Evolutionary conservation across 2,888 invertebrate genomes (phyloP).

Genomic region (Agriopis leucophaearia): DNA sequence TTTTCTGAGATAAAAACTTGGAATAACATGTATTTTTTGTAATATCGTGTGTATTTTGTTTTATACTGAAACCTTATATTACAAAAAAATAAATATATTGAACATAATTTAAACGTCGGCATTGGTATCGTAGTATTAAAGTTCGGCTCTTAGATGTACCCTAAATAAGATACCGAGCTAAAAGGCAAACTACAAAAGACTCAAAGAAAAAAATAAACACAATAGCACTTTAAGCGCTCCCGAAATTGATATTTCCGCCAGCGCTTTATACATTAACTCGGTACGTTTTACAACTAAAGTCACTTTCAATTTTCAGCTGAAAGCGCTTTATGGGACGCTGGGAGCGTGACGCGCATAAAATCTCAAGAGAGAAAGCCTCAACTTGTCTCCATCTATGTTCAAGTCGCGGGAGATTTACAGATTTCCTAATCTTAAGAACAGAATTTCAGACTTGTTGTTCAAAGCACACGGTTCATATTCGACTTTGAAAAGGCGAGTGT

Average conservation of each 20-base stretch:
- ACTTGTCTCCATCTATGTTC: slow-evolving; percentile 69
- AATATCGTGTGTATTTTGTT: too few relatives aligned
- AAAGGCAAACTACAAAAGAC: slow-evolving; percentile 45
- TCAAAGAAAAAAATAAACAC: slow-evolving; percentile 40
- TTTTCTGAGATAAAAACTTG: too few relatives aligned
- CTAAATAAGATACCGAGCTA: slow-evolving; percentile 12
- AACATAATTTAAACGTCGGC: too few relatives aligned
- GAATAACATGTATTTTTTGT: too few relatives aligned
- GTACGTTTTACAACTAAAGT: slow-evolving; percentile 81
- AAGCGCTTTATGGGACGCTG: slow-evolving; percentile 77
- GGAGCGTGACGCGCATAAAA: slow-evolving; percentile 78
- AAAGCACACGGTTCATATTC: slow-evolving; percentile 41
- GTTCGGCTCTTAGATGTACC: background rate
- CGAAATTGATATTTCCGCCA: slow-evolving; percentile 72
- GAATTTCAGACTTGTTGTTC: slow-evolving; percentile 49
- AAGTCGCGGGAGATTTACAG: slow-evolving; percentile 61
- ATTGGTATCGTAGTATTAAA: background rate
- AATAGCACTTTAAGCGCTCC: slow-evolving; percentile 59
- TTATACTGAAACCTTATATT: too few relatives aligned
- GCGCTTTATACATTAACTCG: slow-evolving; percentile 61
- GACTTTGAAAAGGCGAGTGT: slow-evolving; percentile 28
- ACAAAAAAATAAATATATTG: too few relatives aligned
- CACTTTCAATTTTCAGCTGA: slow-evolving; percentile 83
- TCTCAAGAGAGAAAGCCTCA: slow-evolving; percentile 63
- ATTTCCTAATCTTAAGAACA: slow-evolving; percentile 50